These are phyloP conservation scores for Criorhina ranunculi DNA, from an alignment of 2,888 invertebrate genomes.

Conservation along the genomic window DNA sequence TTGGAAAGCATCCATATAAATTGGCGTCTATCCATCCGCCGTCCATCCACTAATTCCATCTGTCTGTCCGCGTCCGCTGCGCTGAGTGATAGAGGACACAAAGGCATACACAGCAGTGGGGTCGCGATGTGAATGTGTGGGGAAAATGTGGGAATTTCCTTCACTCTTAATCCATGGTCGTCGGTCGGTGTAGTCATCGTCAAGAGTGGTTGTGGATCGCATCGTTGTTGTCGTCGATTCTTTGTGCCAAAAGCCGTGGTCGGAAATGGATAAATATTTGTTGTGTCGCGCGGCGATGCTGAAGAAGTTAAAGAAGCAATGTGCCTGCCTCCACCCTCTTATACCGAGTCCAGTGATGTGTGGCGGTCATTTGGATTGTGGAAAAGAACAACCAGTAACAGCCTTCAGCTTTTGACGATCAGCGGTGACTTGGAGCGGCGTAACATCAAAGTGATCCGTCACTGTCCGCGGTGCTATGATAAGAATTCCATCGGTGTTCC, in stretches of 20 bases:
- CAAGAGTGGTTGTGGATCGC: conserved; percentile 37
- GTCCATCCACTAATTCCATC: conserved; percentile 65
- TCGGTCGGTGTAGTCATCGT: conserved; percentile 24
- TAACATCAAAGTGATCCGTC: conserved; percentile 74
- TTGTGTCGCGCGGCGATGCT: conserved; percentile 28
- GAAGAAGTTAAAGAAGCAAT: conserved; percentile 18
- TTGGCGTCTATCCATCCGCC: conserved; percentile 73
- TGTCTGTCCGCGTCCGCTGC: conserved; percentile 41
- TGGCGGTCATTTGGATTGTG: conserved; percentile 30
- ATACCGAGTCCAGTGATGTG: conserved; percentile 20
- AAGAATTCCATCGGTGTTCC: conserved; percentile 71
- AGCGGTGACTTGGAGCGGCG: conserved; percentile 42
- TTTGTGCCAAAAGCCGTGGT: conserved; percentile 57
- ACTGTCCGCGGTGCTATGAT: conserved; percentile 72
- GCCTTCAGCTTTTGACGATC: conserved; percentile 61
- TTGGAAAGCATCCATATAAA: conserved; percentile 63
- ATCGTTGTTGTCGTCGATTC: conserved; percentile 36
- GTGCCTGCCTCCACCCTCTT: conserved; percentile 19
- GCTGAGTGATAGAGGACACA: conserved; percentile 57
- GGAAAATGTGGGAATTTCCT: conserved; percentile 76
- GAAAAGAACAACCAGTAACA: conserved; percentile 37
- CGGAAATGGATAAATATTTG: conserved; percentile 74
- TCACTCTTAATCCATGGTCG: conserved; percentile 51
- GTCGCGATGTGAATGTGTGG: conserved; percentile 46
- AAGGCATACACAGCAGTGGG: conserved; percentile 17